Evolutionary conservation across 2,113 vertebrate genomes (phyloP).

Genomic region (Sprattus sprattus): DNA sequence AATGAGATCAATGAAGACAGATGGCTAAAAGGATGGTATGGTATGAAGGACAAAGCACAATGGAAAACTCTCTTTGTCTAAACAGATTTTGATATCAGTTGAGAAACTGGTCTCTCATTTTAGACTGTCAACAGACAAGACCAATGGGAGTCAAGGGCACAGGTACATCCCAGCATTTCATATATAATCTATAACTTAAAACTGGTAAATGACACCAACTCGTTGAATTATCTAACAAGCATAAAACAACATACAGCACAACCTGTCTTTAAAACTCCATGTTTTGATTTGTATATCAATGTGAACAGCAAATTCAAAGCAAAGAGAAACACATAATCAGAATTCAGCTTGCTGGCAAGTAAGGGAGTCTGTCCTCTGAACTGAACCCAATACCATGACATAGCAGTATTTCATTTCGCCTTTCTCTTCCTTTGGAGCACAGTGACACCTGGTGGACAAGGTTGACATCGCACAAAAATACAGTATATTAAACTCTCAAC

Average conservation of each 20-base stretch:
- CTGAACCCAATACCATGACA: conserved; percentile 35
- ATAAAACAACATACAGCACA: background rate
- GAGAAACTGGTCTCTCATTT: background rate
- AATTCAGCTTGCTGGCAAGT: background rate
- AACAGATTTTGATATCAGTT: background rate
- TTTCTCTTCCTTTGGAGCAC: conserved; percentile 30
- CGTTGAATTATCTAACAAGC: background rate
- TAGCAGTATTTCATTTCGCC: conserved; percentile 36
- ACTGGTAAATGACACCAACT: background rate
- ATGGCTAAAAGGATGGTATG: background rate
- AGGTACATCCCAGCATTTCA: background rate
- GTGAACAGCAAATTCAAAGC: background rate
- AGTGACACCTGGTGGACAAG: conserved; percentile 63
- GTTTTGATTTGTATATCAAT: background rate
- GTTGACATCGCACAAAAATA: conserved; percentile 27
- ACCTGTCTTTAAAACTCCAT: background rate
- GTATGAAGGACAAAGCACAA: background rate
- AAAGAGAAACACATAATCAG: background rate
- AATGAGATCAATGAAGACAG: background rate
- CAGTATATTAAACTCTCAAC: background rate
- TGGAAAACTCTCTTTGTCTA: background rate
- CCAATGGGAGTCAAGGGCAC: background rate
- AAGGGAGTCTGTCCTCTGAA: background rate
- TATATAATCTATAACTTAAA: background rate
- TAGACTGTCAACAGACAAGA: background rate